Evolutionary conservation across 2,797 vertebrate species (phyloP), one percentile per base, ranked within the genome.

Genomic region (Poeciliopsis infans): DNA sequence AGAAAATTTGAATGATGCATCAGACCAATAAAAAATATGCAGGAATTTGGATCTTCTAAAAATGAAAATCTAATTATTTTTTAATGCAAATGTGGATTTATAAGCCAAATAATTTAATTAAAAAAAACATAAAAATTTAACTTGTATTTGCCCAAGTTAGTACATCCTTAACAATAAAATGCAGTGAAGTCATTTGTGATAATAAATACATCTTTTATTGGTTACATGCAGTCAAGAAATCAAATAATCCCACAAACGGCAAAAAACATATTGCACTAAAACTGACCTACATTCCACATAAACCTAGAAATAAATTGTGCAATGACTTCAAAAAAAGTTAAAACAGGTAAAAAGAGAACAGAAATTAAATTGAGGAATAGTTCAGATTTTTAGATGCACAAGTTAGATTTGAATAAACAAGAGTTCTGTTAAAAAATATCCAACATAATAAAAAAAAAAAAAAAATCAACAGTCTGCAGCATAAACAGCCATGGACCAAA

Each of bases 151-250:
- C 4, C 39, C 23, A 70, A n/a, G 68, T 70, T 70, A 45, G 2
- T 28, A 15, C 25, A n/a, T 70, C 25, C 25, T 8, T n/a, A 1
- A 16, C 23, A 25, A 25, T 6, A 69, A 43, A 69, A 43, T 43
- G 23, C 25, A 28, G 5, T 7, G 33, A 39, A 77, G 64, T 66
- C 33, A 39, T 66, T 11, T 25, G 75, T 31, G 2, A 79, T 55
- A 82, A 57, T 68, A 81, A 83, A 85, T 28, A 86, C 76, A 83
- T 83, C 6, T 86, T 94, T 93, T 90, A 94, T 92, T 94, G 86
- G 87, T 93, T 51, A 91, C 93, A 93, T 94, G 94, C 93, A 57
- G 46, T 83, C 83, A 93, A 91, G 75, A 82, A 90, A 78, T 74
- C 49, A 39, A 39, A 91, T 92, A 93, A 87, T 86, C 59, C 81